phyloP scores from a whole-genome alignment of 2,888 invertebrate genomes.

The Gryllus longicercus region DNA sequence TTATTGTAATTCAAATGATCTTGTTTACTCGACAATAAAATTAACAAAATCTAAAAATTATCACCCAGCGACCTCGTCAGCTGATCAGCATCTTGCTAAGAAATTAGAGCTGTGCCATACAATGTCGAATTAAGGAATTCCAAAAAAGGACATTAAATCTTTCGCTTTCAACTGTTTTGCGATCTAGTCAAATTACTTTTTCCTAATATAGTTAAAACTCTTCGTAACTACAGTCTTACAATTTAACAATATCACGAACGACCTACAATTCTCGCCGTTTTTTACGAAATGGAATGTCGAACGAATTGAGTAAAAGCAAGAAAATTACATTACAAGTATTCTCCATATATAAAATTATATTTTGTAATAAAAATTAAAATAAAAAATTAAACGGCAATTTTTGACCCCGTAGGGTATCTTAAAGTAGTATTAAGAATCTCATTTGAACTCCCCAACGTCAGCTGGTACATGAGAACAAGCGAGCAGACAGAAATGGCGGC shows the following conservation, averaged over 20 bases:
- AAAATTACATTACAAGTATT: neutral
- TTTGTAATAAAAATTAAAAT: no score
- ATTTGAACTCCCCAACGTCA: slow-evolving; percentile 58
- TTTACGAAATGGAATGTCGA: neutral
- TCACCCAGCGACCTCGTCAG: neutral
- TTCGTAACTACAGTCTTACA: no score
- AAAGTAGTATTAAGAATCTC: neutral
- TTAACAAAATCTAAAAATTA: no score
- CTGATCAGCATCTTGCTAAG: neutral
- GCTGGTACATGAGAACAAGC: slow-evolving; percentile 56
- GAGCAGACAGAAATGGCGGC: slow-evolving; percentile 77
- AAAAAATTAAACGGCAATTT: no score
- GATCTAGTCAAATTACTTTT: no score
- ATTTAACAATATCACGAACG: no score
- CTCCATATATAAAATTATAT: no score
- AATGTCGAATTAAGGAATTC: neutral
- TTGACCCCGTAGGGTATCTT: neutral
- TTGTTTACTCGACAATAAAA: no score
- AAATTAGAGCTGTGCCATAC: neutral
- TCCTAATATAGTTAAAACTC: no score
- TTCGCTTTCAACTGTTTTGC: no score
- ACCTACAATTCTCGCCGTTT: neutral
- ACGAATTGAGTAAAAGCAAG: neutral
- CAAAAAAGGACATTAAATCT: neutral
- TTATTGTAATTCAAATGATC: no score